Evolutionary conservation across 1,140 invertebrate genomes (phyloP), one percentile per base, ranked within the genome.

Genomic region (Monochamus saltuarius): DNA sequence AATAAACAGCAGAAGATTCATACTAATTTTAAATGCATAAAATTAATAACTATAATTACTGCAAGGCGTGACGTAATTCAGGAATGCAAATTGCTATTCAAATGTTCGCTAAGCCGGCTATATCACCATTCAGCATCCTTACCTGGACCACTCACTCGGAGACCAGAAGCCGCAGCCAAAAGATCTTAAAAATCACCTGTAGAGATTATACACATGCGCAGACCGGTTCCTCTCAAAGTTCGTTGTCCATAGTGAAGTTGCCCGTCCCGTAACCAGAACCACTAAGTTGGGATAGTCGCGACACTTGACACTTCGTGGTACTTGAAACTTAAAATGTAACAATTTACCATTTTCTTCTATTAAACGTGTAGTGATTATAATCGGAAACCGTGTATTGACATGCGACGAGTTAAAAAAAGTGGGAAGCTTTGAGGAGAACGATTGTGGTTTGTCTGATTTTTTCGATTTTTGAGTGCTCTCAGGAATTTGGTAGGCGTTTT

Each of bases 401-500:
- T 46, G 43, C 17, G 3, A 17, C 14, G 43, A 17, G n/a, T 16
- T 11, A 19, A 11, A 19, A 43, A 43, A 46, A 19, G 16, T 14
- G 10, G 43, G 17, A 17, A 10, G 16, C 10, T 46, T 14, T 6
- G 43, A 17, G 16, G 22, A 46, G 10, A 46, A 17, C 16, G 6
- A 16, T 11, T 16, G 45, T 52, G 43, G 10, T 17, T 49, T 14
- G 29, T 10, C n/a, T 10, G 45, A 11, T 35, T 17, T 56, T 43
- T 14, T 7, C n/a, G 36, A 10, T 34, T 53, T 52, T 53, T 38
- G 37, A 53, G 37, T 49, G 53, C 59, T 67, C 65, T 62, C 61
- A 58, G 65, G 65, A 67, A 67, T 67, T 67, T 59, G 65, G 65
- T 67, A 67, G 65, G 65, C 65, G 65, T 64, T 64, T 51, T 46